Evolutionary conservation across 2,797 vertebrate species (phyloP), one percentile per base, ranked within the genome.

Genomic region (Staurois parvus): DNA sequence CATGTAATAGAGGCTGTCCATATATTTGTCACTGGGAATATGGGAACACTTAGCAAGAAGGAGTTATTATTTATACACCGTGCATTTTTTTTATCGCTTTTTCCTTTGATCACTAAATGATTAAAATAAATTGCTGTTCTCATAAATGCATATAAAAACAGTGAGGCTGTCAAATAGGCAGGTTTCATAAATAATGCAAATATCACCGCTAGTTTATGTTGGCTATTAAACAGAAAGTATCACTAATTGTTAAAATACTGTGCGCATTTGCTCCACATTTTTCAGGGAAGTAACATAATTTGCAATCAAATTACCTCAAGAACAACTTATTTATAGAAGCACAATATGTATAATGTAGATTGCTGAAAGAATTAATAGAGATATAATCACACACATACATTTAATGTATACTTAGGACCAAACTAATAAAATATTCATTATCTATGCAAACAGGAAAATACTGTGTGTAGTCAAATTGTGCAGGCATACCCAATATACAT

Each of bases 11-110:
- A 28, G 68, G 32, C 7, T 62, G 68, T 12, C 48, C 32, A 83
- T 76, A 79, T 83, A 83, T 68, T 83, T 79, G 75, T 83, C 15
- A 45, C 29, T 73, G 77, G 67, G 56, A 73, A 74, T 78, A 74
- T 86, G 68, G 48, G 80, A 79, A 70, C 68, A 29, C 66, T 70
- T 77, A 70, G 70, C 37, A 78, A 79, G 34, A 28, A 72, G 45
- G 45, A 7, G 30, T 77, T 45, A 37, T 79, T 84, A 73, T 84
- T 84, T 64, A 68, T 70, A 69, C 34, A 42, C 48, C 12, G 29
- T 73, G 59, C 56, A 82, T 74, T 30, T 83, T 45, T 32, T 76
- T 66, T 52, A 29, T 17, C 4, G 11, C 6, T 76, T 30, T 37
- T 30, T 19, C 29, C 17, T 73, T 79, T 72, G 68, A 78, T 85